Evolutionary conservation across 35 echinoderm and acorn worm genomes (phyloP), one percentile per base, ranked within the genome.

Genomic region (Apostichopus californicus): DNA sequence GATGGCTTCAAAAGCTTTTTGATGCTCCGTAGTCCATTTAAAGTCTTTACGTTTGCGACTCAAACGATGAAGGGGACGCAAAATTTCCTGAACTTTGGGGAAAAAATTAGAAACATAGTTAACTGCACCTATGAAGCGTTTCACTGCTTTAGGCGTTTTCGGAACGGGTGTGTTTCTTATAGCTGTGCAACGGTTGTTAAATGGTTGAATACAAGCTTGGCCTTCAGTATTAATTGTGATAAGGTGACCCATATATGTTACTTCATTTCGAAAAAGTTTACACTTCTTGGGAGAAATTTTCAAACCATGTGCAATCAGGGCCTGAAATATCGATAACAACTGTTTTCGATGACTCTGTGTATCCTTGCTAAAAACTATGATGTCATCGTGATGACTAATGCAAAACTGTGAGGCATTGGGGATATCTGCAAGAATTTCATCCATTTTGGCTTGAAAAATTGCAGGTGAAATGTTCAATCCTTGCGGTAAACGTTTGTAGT

Each of bases 71-170:
- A 25, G 24, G 24, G 92, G 92, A 52, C 72, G 79, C 5, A 86
- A 56, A 56, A 92, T 78, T 87, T 70, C 52, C 70, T 93, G 86
- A 26, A 93, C 80, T n/a, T 93, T 87, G 5, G 85, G 92, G 55
- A 93, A 93, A 55, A 93, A 93, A 72, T 55, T 70, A 26, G 84
- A 86, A 57, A 93, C 88, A n/a, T n/a, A 87, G 63, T 93, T 93
- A 5, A 93, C 92, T 87, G 92, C 83, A 11, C 92, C 92, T 73
- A 93, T 54, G 53, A 93, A 82, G 55, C 92, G 83, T 78, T 86
- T 89, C 1, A 89, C 18, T 88, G 79, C 83, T 89, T 82, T 80
- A 24, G 92, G 68, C 0, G 92, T 87, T 23, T 75, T 87, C 11
- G 83, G 92, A 8, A 34, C 10, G 0, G 91, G 54, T 12, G 79